These are phyloP conservation scores for Drosophila mercatorum DNA, from an alignment of 2,888 invertebrate genomes.

Conservation along the genomic window DNA sequence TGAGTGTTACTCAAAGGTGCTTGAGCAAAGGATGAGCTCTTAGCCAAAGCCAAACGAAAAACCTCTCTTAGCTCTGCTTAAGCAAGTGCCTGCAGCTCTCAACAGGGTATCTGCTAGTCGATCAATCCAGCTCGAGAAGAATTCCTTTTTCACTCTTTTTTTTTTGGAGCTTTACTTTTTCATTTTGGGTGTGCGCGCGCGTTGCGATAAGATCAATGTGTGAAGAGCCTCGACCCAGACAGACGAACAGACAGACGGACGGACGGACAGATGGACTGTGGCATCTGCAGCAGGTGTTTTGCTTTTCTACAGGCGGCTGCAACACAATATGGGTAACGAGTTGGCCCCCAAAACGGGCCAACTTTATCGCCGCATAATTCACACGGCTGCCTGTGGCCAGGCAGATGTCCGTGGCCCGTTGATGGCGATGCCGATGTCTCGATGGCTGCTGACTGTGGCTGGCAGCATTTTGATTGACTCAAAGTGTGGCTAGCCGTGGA, in stretches of 20 bases:
- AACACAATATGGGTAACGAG: conserved; percentile 75
- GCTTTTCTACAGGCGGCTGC: conserved; percentile 48
- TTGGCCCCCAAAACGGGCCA: conserved; percentile 66
- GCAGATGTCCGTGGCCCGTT: conserved; percentile 14
- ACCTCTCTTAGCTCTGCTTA: too few relatives aligned
- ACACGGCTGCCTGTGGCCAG: conserved; percentile 56
- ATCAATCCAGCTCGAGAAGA: too few relatives aligned
- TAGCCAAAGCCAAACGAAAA: too few relatives aligned
- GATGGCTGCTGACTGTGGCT: conserved; percentile 28
- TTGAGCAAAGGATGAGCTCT: too few relatives aligned
- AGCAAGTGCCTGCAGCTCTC: not conserved
- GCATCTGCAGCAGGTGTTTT: conserved; percentile 78
- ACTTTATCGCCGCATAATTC: conserved; percentile 77
- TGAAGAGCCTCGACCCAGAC: conserved; percentile 49
- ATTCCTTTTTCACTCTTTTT: conserved; percentile 22
- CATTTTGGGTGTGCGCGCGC: conserved; percentile 68
- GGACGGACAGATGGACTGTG: conserved; percentile 31
- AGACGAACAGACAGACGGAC: conserved; percentile 10
- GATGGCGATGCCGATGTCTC: conserved; percentile 16
- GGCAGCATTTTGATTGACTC: conserved; percentile 63
- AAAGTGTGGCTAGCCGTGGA: conserved; percentile 16
- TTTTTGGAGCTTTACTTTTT: conserved; percentile 56
- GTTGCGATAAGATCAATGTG: conserved; percentile 70
- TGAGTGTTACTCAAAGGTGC: not conserved
- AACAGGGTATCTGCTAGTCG: conserved; percentile 3